Conservation (phyloP, 2,888 invertebrate genomes). For the Drosophila quinaria region DNA sequence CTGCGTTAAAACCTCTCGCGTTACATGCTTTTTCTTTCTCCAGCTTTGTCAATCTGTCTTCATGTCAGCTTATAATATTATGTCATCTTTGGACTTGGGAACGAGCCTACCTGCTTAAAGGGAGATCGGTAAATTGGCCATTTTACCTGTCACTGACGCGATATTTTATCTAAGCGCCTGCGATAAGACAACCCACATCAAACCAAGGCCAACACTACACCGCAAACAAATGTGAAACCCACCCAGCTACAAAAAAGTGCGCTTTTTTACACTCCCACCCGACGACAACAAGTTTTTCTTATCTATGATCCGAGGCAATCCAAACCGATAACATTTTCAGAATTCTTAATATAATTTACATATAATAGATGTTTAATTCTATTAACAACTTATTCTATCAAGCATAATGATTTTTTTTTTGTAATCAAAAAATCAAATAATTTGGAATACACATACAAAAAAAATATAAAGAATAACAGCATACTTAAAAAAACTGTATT, state of each 20-base stretch:
- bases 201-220: neutral
- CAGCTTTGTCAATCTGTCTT: neutral
- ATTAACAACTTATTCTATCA: neutral
- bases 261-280: slow-evolving; percentile 41
- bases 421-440: too few relatives aligned
- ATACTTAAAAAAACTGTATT: too few relatives aligned
- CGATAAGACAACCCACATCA: slow-evolving; percentile 36
- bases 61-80: neutral
- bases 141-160: slow-evolving; percentile 35
- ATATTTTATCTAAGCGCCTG: slow-evolving; percentile 55
- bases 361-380: neutral
- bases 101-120: slow-evolving; percentile 27
- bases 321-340: slow-evolving; percentile 33
- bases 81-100: slow-evolving; percentile 8
- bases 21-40: neutral
- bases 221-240: neutral
- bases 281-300: slow-evolving; percentile 7
- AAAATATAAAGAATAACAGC: too few relatives aligned
- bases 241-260: slow-evolving; percentile 24
- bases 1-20: neutral
- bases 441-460: too few relatives aligned
- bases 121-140: neutral
- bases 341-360: neutral
- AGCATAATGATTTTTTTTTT: too few relatives aligned
- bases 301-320: slow-evolving; percentile 29